Base-by-base conservation (phyloP, 1,140 invertebrate genomes). In the Nylanderia fulva region DNA sequence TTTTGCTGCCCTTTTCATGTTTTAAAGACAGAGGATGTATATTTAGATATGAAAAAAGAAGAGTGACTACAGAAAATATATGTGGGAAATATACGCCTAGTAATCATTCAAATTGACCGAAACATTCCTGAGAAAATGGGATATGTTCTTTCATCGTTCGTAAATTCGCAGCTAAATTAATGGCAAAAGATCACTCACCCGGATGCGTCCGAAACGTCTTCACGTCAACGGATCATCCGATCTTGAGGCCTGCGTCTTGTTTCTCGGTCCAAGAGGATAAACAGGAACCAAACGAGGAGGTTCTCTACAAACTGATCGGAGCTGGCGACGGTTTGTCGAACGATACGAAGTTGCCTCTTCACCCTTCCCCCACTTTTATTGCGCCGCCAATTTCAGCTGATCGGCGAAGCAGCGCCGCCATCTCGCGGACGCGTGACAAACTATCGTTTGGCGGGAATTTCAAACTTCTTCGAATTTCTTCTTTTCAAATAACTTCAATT, bases 171-270 rank as follows among this genome's bases (percentile, higher is more conserved):
- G 9, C 6, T 3, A 69, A 33, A 76, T 63, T 39, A 8, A 1
- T n/a, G 24, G 13, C 0, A 24, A 61, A 39, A 24, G 91, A 48
- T 48, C 15, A 48, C 93, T 93, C 79, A 94, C 93, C 93, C 93
- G 93, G 93, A 94, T 94, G 93, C 93, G 93, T 93, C 93, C 93
- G 90, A 89, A 90, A 91, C 90, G 88, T 86, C 69, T 84, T 92
- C 74, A 92, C 90, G 58, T 89, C 68, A 87, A 79, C 89, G 72
- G 77, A 88, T 93, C 92, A 93, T 88, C 93, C 93, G 93, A 91
- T 94, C 83, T 92, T 87, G 88, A n/a, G n/a, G 85, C 87, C 88
- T 54, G 85, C 90, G 27, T 85, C 76, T 52, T 84, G 48, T 80
- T 87, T 66, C 66, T 82, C 72, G 60, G 86, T 90, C 86, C 27